Evolutionary conservation across 1,140 invertebrate species (phyloP), one percentile per base, ranked within the genome.

Genomic region (Plutomurus gul): DNA sequence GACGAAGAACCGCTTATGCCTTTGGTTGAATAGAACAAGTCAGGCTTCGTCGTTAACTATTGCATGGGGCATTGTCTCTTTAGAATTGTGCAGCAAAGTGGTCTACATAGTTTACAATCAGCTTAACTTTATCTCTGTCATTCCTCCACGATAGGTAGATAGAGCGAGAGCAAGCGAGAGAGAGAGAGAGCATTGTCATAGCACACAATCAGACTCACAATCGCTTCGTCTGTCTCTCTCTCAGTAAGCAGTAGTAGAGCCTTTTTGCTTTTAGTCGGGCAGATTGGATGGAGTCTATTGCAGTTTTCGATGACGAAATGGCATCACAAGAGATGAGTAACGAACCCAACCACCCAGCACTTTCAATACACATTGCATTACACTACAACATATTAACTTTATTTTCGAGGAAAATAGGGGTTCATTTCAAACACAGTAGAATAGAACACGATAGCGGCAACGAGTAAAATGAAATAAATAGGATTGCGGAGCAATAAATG

Each of bases 401-500:
- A 74, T 74, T 20, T 18, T 40, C 36, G 36, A 40, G n/a, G n/a
- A 72, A 43, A 20, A 72, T 72, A 72, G 25, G 37, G 37, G 20
- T 72, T 43, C 8, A 72, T 72, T 43, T 4, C 70, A 72, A 72
- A 72, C 36, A 72, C 36, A 43, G 25, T 25, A 13, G 33, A 71
- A 20, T 71, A 39, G 2, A 39, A 71, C 39, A 36, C 36, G 36
- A 22, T 72, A 18, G 36, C 49, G 22, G 18, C n/a, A n/a, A n/a
- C n/a, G 43, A 47, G 22, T 33, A 27, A 49, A 74, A 47, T 47
- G 72, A 47, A 74, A 72, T 72, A 72, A 79, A 79, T 79, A 56
- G 77, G 77, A 79, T 79, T 75, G 71, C 72, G 11, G 27, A 79
- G 71, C 49, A 79, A 79, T 79, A 79, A 79, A 79, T 79, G 77